Evolutionary conservation across 1,140 invertebrate genomes (phyloP), one percentile per base, ranked within the genome.

Genomic region (Octopus bimaculoides): DNA sequence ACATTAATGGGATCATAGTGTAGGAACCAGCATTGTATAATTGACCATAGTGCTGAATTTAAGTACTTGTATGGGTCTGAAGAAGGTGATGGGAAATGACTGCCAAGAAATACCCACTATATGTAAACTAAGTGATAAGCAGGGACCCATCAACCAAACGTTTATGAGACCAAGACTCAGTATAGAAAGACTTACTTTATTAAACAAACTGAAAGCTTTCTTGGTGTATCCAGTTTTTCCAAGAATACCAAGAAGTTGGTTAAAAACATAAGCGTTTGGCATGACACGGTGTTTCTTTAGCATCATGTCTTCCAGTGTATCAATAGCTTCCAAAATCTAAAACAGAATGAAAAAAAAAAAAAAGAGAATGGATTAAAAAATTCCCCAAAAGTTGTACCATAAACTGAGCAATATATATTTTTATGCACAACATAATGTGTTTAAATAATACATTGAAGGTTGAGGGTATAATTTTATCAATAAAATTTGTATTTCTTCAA

Each of bases 171-270:
- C 26, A 41, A 41, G 26, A 41, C 1, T 41, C 26, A 41, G 26
- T 41, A 41, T 41, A 41, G 26, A 26, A 14, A 54, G 52, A 54
- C 78, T 82, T 86, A 92, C 91, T 84, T 94, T 92, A 85, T 94
- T 95, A 84, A 92, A 97, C 1, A 97, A 88, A 81, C 92, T 92
- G 87, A 97, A 97, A 41, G 95, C 95, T 90, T 94, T 95, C 84
- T 95, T 93, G 54, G 95, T 93, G 85, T 95, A 94, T 4, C 97
- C 96, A 6, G 93, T 92, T 81, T 92, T 88, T 7, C 95, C 95
- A 91, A 95, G 96, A 10, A 92, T 94, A 81, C 92, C 92, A 79
- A 98, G 94, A 52, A 98, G 86, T 61, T 96, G 90, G 86, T 94
- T 95, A 85, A 94, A 97, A 79, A 95, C 93, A 87, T 95, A 95